These are phyloP conservation scores for Sceloporus tristichus DNA, from an alignment of 2,113 vertebrate species.

Conservation along the genomic window DNA sequence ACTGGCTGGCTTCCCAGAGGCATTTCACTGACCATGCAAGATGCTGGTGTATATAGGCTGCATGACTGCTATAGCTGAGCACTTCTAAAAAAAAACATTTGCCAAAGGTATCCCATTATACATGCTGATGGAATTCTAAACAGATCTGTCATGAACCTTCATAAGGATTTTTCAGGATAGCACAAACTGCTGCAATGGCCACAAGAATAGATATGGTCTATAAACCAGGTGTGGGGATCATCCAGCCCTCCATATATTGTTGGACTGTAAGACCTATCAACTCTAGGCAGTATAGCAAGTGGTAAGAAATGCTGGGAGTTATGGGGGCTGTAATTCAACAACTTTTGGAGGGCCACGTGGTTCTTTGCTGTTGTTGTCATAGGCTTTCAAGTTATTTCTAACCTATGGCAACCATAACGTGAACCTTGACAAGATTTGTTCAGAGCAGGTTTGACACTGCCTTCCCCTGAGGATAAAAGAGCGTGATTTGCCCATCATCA, in stretches of 20 bases:
- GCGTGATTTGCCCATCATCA: too few relatives aligned
- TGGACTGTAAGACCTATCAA: too few relatives aligned
- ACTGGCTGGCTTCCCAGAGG: too few relatives aligned
- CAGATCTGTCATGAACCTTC: background rate
- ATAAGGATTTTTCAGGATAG: background rate
- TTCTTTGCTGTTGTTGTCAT: too few relatives aligned
- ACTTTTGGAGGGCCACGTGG: too few relatives aligned
- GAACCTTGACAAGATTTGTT: too few relatives aligned
- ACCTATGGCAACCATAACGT: too few relatives aligned
- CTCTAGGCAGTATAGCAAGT: too few relatives aligned
- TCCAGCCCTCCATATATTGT: background rate
- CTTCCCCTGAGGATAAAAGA: background rate
- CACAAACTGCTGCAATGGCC: background rate
- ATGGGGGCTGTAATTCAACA: too few relatives aligned
- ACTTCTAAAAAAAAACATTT: background rate
- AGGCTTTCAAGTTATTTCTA: too few relatives aligned
- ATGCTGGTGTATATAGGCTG: background rate
- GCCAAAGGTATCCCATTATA: background rate
- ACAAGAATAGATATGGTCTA: background rate
- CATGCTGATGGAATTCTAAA: too few relatives aligned
- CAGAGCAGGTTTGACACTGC: background rate
- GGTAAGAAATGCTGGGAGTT: too few relatives aligned
- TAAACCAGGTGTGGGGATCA: background rate
- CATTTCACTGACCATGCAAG: background rate
- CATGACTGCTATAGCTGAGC: background rate